These are phyloP conservation scores for Nasua narica DNA, from an alignment of 2,797 vertebrate genomes.

Conservation along the genomic window DNA sequence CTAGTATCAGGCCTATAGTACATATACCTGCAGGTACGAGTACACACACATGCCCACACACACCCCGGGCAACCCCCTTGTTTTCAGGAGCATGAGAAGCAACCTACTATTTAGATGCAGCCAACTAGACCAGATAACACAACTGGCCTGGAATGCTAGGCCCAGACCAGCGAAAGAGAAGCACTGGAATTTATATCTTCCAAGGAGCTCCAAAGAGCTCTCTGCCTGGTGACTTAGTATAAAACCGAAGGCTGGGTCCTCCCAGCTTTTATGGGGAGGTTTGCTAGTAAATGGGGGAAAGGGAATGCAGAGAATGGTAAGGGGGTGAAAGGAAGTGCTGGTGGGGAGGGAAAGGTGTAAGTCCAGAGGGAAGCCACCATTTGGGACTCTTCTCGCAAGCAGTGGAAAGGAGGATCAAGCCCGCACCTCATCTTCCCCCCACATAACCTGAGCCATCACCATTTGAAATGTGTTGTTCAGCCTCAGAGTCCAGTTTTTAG, in stretches of 20 bases:
- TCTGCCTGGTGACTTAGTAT: not conserved
- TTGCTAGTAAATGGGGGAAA: not conserved
- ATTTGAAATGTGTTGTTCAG: not conserved
- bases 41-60: no score
- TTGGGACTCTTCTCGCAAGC: not conserved
- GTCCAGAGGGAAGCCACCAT: not conserved
- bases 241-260: not conserved
- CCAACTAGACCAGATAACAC: not conserved
- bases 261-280: not conserved
- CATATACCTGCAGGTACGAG: no score
- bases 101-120: not conserved
- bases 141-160: not conserved
- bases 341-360: not conserved
- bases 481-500: not conserved
- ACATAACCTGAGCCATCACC: not conserved
- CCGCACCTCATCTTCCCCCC: not conserved
- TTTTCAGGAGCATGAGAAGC: not conserved
- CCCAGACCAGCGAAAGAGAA: not conserved
- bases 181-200: not conserved
- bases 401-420: not conserved
- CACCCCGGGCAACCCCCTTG: not conserved
- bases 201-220: not conserved
- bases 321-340: not conserved
- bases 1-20: not conserved
- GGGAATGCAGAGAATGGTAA: not conserved